Base-by-base conservation (phyloP, 2,797 vertebrate genomes). In the Cynopterus sphinx region DNA sequence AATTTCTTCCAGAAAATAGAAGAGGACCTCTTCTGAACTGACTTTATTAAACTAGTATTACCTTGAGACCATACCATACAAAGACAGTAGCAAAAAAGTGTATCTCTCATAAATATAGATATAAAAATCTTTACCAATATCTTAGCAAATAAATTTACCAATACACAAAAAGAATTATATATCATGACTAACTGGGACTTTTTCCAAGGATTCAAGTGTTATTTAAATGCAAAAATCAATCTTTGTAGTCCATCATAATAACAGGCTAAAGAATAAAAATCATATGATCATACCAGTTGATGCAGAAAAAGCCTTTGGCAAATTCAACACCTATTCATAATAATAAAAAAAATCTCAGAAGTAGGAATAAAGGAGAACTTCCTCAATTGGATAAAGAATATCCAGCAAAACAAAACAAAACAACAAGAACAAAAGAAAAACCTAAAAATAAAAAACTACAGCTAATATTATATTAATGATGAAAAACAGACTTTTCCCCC, bases 331-430 rank as follows among this genome's bases (percentile, higher is more conserved):
- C 15, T 57, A 82, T 73, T 91, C 53, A 53, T 75, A 39, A 92
- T 92, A 68, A 87, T 33, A 89, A 75, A 57, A 75, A 81, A 89
- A 83, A 82, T 83, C 46, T 88, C 43, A 87, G 67, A 95, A 74
- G 24, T 82, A 85, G 24, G 28, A 91, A 79, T 77, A 86, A 12
- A 93, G 36, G 28, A 16, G 24, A 93, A 95, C 63, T 94, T 78
- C n/a, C 31, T 92, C 49, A 83, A 87, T 41, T 39, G 90, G 79
- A 90, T 95, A 94, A 94, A 89, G 39, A 94, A 53, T n/a, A 73
- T 73, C 28, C 51, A 89, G 36, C n/a, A 84, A 82, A 49, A 16
- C 46, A 49, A 49, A 49, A 49, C 15, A 16, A 49, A 49, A 49
- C 46, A 49, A 49, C 49, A 49, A 49, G 3, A 49, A 16, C 46